phyloP scores from a whole-genome alignment of 2,113 vertebrate genomes.

The Eidolon helvum region DNA sequence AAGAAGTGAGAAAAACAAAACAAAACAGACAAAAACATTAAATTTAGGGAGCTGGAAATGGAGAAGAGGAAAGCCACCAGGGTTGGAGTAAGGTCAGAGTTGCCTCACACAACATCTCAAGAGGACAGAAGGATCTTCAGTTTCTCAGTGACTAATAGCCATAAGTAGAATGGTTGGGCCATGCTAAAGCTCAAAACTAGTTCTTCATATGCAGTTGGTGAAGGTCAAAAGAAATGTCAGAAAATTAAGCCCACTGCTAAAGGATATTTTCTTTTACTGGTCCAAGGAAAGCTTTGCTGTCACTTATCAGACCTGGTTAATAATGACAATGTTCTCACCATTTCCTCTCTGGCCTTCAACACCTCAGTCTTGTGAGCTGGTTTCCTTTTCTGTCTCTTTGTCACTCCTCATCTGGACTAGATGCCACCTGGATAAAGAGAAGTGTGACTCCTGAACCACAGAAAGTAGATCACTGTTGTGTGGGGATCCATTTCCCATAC shows the following conservation, averaged over 20 bases:
- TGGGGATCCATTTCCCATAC: not conserved
- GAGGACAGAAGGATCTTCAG: not conserved
- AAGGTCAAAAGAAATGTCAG: not conserved
- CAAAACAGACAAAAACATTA: not conserved
- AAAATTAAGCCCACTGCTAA: not conserved
- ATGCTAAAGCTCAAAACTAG: fast-evolving
- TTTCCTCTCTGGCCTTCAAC: not conserved
- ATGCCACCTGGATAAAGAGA: not conserved
- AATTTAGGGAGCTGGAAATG: not conserved
- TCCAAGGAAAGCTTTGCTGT: not conserved
- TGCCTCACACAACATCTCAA: fast-evolving
- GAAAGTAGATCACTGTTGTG: not conserved
- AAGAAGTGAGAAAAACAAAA: not conserved
- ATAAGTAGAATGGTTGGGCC: not conserved
- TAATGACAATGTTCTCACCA: not conserved
- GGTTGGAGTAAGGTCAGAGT: not conserved
- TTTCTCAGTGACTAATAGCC: not conserved
- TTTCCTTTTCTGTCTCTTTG: not conserved
- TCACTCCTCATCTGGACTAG: not conserved
- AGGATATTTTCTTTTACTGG: not conserved
- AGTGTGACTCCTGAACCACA: not conserved
- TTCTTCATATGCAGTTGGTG: not conserved
- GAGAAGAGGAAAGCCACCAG: not conserved
- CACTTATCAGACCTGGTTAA: not conserved
- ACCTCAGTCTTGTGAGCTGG: not conserved